Base-by-base conservation (phyloP, 2,113 vertebrate genomes). In the Lathamus discolor region DNA sequence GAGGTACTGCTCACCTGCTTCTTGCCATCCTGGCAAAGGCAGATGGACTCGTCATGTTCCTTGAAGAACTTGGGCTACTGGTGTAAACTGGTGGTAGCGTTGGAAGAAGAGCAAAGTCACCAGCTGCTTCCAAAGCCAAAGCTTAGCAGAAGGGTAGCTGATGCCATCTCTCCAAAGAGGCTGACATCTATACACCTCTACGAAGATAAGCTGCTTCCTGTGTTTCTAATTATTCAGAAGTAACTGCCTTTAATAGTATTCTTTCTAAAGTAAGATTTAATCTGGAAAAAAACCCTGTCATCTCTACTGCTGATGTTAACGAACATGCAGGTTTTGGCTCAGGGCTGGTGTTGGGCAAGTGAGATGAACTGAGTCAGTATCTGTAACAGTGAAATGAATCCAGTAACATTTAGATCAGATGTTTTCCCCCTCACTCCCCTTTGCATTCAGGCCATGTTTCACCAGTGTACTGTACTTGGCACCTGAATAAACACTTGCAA, bases 401-500 rank as follows among this genome's bases (percentile, higher is more conserved):
- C 91, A 95, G 91, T 68, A 95, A 96, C 57, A 16, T 80, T 87
- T 88, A 88, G n/a, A 95, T 95, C 80, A 27, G 54, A 85, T 94
- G 82, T 91, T 91, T 89, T 70, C 20, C 52, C 43, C 68, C 67
- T 88, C 11, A 25, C 23, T 48, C 75, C 74, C 48, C 33, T 78
- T 48, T 92, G 52, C 86, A 92, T 95, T 95, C 62, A 74, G 69
- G 48, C 64, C 0, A 0, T 87, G 83, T 55, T 86, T 94, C 81
- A 94, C 80, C 33, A 74, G 57, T 44, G 28, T 96, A 95, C 92
- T 96, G 87, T 96, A 88, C 88, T 90, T 97, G 97, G 93, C 98
- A 98, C 97, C 97, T 98, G 95, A 96, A 95, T 96, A 91, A 97
- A 96, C 93, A 98, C 95, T 97, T 98, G 94, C 96, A 95, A 97